These are phyloP conservation scores for Nautilus pompilius DNA, from an alignment of 1,140 invertebrate species.

Conservation along the genomic window DNA sequence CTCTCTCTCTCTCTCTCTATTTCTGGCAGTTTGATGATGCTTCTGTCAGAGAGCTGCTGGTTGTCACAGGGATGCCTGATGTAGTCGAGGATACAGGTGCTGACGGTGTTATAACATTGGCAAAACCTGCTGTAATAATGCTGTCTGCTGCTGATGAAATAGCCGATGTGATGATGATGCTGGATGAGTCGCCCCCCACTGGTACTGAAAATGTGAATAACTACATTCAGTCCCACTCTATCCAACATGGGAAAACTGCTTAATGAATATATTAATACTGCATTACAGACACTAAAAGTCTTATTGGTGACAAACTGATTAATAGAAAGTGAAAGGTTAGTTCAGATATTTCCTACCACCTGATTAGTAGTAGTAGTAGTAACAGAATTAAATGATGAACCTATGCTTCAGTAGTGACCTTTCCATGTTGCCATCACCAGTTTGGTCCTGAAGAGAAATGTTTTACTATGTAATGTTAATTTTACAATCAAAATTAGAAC, in stretches of 20 bases:
- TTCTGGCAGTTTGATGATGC: too few species aligned
- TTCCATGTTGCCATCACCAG: too few species aligned
- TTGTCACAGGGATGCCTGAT: neutral
- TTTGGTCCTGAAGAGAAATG: too few species aligned
- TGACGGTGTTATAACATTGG: neutral
- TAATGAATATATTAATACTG: neutral
- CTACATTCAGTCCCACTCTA: neutral
- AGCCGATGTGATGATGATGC: conserved; percentile 1
- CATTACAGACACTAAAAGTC: neutral
- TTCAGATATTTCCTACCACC: neutral
- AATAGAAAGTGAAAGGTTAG: neutral
- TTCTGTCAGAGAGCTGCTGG: too few species aligned
- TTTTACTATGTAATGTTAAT: too few species aligned
- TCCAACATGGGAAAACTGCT: neutral
- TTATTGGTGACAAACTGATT: neutral
- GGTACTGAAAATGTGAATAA: neutral
- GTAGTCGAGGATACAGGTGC: neutral
- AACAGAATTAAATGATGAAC: neutral
- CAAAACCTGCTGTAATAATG: neutral
- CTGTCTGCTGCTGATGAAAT: neutral
- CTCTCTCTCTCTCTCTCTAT: too few species aligned
- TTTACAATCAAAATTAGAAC: too few species aligned
- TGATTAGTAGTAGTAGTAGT: neutral
- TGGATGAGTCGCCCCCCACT: neutral
- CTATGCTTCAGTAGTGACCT: too few species aligned